Evolutionary conservation across 2,113 vertebrate species (phyloP).

Genomic region (Pyrgilauda ruficollis): DNA sequence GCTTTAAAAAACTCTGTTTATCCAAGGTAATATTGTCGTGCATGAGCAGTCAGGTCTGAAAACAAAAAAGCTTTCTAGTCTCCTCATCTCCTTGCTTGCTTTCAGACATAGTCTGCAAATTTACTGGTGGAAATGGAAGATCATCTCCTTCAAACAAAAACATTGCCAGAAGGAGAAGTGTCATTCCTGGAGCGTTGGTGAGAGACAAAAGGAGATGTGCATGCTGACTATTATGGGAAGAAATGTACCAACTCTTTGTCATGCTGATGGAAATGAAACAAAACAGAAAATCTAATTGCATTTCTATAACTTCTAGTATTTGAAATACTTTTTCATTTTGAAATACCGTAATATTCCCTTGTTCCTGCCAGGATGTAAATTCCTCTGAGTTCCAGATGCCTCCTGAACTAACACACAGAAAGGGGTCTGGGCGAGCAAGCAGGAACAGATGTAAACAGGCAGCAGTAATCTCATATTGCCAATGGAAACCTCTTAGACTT

Average conservation of each 20-base stretch:
- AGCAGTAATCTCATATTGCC: not conserved
- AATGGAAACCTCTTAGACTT: not conserved
- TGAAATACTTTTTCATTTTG: not conserved
- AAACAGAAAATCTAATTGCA: not conserved
- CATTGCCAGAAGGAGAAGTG: not conserved
- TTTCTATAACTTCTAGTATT: not conserved
- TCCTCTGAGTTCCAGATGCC: not conserved
- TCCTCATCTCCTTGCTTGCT: not conserved
- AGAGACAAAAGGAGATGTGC: not conserved
- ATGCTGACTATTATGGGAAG: not conserved
- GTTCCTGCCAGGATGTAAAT: not conserved
- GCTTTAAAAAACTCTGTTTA: slow-evolving; percentile 21
- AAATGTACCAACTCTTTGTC: not conserved
- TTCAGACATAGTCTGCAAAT: not conserved
- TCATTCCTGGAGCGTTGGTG: not conserved
- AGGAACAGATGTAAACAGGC: not conserved
- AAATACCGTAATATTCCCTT: not conserved
- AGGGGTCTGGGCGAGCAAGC: not conserved
- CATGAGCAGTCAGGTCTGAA: not conserved
- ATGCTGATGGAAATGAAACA: not conserved
- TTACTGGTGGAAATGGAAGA: not conserved
- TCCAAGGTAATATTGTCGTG: not conserved
- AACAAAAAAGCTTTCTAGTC: not conserved
- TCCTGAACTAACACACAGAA: not conserved
- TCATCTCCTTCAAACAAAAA: not conserved